These are phyloP conservation scores for Phalacrocorax carbo DNA, from an alignment of 2,113 vertebrate genomes.

Conservation along the genomic window DNA sequence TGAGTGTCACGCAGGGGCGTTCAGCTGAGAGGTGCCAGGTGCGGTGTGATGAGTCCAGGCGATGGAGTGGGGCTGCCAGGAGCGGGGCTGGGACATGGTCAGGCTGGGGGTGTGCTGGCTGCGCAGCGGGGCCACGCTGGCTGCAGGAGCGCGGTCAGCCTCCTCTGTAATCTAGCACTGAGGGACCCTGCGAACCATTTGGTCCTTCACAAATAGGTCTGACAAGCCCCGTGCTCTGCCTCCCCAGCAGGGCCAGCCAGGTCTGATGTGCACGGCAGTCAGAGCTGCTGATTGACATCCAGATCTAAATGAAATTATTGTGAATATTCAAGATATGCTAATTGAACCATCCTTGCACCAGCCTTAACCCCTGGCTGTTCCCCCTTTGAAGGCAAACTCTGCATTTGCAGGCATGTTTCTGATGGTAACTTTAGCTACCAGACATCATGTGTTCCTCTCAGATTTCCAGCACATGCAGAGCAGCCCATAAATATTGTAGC, in stretches of 20 bases:
- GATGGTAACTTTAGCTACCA: neutral
- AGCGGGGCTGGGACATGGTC: neutral
- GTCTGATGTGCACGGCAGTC: neutral
- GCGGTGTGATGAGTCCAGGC: rapidly evolving
- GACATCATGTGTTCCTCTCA: neutral
- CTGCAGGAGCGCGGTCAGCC: rapidly evolving
- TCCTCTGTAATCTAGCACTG: rapidly evolving
- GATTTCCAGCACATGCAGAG: neutral
- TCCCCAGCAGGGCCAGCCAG: neutral
- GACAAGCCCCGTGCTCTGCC: neutral
- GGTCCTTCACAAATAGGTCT: neutral
- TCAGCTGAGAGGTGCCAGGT: rapidly evolving
- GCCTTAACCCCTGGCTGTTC: neutral
- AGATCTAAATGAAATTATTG: neutral
- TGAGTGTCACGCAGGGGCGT: rapidly evolving
- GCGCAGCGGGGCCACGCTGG: neutral
- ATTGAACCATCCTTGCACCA: neutral
- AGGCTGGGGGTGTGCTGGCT: neutral
- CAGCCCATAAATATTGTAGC: constrained; percentile 23
- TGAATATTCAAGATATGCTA: neutral
- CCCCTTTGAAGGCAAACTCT: neutral
- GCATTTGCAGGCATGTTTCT: neutral
- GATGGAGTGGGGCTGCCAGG: neutral
- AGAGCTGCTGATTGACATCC: neutral
- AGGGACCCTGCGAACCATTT: neutral